Evolutionary conservation across 2,888 invertebrate species (phyloP), one percentile per base, ranked within the genome.

Genomic region (Chorisops tibialis): DNA sequence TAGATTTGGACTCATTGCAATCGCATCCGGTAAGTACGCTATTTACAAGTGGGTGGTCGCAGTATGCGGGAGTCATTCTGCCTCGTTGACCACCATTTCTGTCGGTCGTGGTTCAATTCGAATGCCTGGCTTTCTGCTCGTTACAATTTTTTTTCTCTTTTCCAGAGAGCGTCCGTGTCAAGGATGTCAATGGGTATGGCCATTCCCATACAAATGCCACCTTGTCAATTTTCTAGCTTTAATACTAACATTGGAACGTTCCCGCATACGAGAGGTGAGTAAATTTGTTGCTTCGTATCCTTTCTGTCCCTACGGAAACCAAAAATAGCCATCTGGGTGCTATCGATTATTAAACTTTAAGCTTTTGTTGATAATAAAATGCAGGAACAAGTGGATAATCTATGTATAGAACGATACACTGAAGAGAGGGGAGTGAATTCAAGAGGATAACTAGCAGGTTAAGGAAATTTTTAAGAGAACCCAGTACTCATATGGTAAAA

Each of bases 141-240:
- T 7, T 39, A 4, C 39, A 5, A 45, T 22, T 22, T 30, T 56
- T 38, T 18, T 6, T 56, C 12, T 56, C 56, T 18, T 56, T 51
- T 74, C n/a, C 74, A 81, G 81, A 79, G 80, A 72, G 72, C 79
- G 56, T 78, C 77, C 45, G 73, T 78, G 30, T 77, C 77, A 12
- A 73, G 76, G 56, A 77, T 76, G 75, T 77, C 77, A 61, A 78
- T 78, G 76, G 77, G 78, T 16, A 72, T 77, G 73, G 72, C 73
- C 43, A 72, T 75, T 63, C 74, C 76, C 67, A 70, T 77, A 63
- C 77, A 76, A 71, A 73, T 76, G 71, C 76, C 76, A 65, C 71
- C 76, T 65, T 74, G 72, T 71, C 76, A 76, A 68, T 76, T 77
- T 68, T 71, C 74, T 50, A 73, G 54, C 24, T 51, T 63, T 61